Conservation (phyloP, 2,888 invertebrate genomes). For the Synergus itoensis region DNA sequence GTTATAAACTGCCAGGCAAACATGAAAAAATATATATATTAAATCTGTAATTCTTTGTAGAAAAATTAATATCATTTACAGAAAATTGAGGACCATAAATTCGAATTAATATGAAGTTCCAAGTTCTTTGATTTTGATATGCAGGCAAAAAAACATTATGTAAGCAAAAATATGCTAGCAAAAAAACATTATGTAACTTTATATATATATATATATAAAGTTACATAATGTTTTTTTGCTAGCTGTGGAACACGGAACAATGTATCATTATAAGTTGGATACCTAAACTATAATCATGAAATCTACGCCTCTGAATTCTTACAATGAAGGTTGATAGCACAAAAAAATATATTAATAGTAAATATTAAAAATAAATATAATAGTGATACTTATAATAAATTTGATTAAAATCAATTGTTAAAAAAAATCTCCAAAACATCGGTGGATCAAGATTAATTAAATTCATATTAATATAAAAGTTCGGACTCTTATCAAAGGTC, state of each 20-base stretch:
- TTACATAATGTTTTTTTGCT: slow-evolving; percentile 8
- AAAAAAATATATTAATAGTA: too few relatives aligned
- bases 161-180: too few relatives aligned
- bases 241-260: neutral
- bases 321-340: too few relatives aligned
- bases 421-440: neutral
- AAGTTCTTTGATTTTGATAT: too few relatives aligned
- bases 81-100: neutral
- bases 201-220: too few relatives aligned
- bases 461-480: neutral
- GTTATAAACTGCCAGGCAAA: too few relatives aligned
- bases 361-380: neutral
- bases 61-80: neutral
- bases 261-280: neutral
- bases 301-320: too few relatives aligned
- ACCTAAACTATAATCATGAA: neutral
- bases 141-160: too few relatives aligned
- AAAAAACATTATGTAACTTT: too few relatives aligned
- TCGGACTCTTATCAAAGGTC: neutral
- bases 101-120: neutral
- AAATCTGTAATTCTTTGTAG: neutral
- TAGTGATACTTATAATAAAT: neutral
- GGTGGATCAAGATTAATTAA: neutral
- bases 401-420: neutral
- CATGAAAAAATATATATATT: too few relatives aligned